phyloP scores from a whole-genome alignment of 2,888 invertebrate species.

The Eudemis profundana region DNA sequence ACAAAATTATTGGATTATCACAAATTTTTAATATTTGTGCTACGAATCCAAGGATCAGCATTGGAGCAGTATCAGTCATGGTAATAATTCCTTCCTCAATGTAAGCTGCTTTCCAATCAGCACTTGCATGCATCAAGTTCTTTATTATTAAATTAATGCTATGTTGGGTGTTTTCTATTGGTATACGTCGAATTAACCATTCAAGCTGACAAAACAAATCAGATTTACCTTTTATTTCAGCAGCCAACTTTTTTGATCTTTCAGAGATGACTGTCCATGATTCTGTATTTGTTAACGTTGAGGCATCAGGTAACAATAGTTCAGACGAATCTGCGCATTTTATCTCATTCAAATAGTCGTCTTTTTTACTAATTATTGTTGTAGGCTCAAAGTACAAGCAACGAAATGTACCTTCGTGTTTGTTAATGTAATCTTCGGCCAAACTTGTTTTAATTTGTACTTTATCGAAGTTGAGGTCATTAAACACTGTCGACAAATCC shows the following conservation, averaged over 20 bases:
- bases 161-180: constrained; percentile 46
- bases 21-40: constrained; percentile 39
- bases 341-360: constrained; percentile 16
- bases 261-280: constrained; percentile 24
- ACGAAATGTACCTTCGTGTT: constrained; percentile 1
- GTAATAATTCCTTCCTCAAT: constrained; percentile 42
- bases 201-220: constrained; percentile 53
- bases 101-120: constrained; percentile 38
- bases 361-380: not conserved
- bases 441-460: constrained; percentile 11
- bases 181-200: constrained; percentile 48
- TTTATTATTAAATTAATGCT: constrained; percentile 51
- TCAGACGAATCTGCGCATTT: constrained; percentile 29
- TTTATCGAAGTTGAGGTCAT: constrained; percentile 10
- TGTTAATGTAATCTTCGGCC: constrained; percentile 15
- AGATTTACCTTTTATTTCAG: constrained; percentile 46
- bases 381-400: constrained; percentile 19
- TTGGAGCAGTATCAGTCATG: constrained; percentile 33
- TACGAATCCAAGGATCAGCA: constrained; percentile 45
- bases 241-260: constrained; percentile 45
- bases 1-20: constrained; percentile 18
- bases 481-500: constrained; percentile 6
- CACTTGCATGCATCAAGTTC: constrained; percentile 46
- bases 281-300: constrained; percentile 14
- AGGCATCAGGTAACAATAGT: constrained; percentile 7